A percentile compares a stretch with the other conserved stretches of the same genome.
Conservation (phyloP, 2,888 invertebrate species). For the Lampropteryx suffumata region DNA sequence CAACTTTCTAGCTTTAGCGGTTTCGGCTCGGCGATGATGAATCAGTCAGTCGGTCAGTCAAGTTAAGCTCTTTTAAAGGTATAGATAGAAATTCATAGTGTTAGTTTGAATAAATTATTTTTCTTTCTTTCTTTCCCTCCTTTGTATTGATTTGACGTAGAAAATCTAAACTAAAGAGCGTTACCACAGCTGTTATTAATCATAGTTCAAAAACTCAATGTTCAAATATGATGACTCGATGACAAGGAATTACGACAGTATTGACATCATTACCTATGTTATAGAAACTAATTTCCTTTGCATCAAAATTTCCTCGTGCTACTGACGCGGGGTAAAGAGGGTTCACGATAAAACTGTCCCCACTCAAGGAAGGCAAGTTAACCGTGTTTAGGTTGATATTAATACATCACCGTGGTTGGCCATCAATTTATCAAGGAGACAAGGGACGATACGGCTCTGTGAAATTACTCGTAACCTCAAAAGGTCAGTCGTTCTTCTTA, state of each 20-base stretch:
- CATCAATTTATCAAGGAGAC: slow-evolving; percentile 64
- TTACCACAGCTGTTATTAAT: no score
- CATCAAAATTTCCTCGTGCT: background rate
- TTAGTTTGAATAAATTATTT: no score
- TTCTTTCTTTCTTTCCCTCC: no score
- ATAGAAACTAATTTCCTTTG: background rate
- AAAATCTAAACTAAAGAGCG: no score
- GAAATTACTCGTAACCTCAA: slow-evolving; percentile 55
- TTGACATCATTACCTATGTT: background rate
- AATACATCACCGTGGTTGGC: slow-evolving; percentile 42
- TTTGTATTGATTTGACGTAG: no score
- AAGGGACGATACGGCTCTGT: slow-evolving; percentile 47
- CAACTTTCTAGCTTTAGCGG: no score
- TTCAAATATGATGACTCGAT: background rate
- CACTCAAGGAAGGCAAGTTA: slow-evolving; percentile 34
- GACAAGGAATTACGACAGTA: no score
- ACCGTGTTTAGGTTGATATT: slow-evolving; percentile 30
- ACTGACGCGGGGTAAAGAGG: slow-evolving; percentile 10
- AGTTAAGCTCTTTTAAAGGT: no score
- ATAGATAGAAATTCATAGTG: no score
- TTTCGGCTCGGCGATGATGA: no score
- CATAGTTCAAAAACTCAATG: no score
- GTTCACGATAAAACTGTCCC: slow-evolving; percentile 35
- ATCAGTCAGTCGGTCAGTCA: no score
- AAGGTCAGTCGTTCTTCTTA: slow-evolving; percentile 50